phyloP scores from a whole-genome alignment of 2,888 invertebrate species.

The Rhamnusium bicolor region DNA sequence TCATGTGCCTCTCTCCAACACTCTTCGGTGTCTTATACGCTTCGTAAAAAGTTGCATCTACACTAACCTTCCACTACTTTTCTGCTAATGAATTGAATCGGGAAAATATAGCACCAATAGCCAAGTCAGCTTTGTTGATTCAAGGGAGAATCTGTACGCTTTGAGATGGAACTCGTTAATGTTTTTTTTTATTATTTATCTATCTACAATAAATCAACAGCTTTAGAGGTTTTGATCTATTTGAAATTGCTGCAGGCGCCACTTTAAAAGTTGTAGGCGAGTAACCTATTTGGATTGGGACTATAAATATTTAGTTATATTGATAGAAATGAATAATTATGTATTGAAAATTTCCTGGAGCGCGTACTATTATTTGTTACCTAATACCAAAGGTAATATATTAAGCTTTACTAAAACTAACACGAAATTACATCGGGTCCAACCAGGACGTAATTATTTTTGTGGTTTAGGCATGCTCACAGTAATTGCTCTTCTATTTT shows the following conservation, averaged over 20 bases:
- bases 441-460: no score
- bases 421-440: no score
- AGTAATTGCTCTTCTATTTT: no score
- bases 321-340: no score
- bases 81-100: constrained; percentile 19
- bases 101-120: constrained; percentile 12
- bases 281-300: no score
- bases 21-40: constrained; percentile 38
- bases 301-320: no score
- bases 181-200: background rate
- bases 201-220: background rate
- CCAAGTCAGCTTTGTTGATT: background rate
- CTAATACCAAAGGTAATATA: no score
- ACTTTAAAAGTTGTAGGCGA: no score
- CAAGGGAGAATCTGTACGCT: background rate
- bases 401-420: no score
- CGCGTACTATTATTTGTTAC: no score
- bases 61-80: constrained; percentile 36
- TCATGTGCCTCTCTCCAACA: constrained; percentile 39
- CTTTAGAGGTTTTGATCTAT: background rate
- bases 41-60: constrained; percentile 37
- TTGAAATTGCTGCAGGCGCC: background rate
- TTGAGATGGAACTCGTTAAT: background rate
- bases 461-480: no score
- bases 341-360: no score